Evolutionary conservation across 1,140 invertebrate species (phyloP), one percentile per base, ranked within the genome.

Genomic region (Atopsyche davidsoni): DNA sequence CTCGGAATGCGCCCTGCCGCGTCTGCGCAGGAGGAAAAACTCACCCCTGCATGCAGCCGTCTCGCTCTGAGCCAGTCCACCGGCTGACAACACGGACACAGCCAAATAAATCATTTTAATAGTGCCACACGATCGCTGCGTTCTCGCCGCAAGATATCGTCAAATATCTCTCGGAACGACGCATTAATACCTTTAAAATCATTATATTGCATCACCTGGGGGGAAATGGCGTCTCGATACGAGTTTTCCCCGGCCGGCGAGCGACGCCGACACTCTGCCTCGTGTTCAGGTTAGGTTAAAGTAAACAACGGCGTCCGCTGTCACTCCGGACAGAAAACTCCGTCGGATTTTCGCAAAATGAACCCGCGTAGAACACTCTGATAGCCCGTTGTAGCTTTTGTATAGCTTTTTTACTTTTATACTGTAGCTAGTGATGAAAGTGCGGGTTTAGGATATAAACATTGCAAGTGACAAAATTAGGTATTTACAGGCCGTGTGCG

Each of bases 21-120:
- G 23, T 10, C 34, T 18, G 24, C 24, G 16, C 42, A 4, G 3
- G 14, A 4, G 14, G 4, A 13, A 14, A 23, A 4, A 10, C 11
- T 7, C 38, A 16, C 22, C 4, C 13, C 14, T 38, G 9, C 16
- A 4, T 47, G 17, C 16, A 17, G 17, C 47, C 28, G 39, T 50
- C 47, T 35, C 47, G 24, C 28, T 42, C 31, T n/a, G 22, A 34
- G 39, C 19, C 40, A 48, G 28, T 47, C 45, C 39, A 46, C 40
- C 43, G 51, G 51, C 36, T 43, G 45, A 53, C 51, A 53, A 47
- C 46, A 40, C 51, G 46, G 47, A 11, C 18, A 32, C 18, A n/a
- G 10, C 18, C 35, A 25, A 47, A 53, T 53, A 53, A 53, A 53
- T 53, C 51, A 53, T 43, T 48, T 53, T 48, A 24, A 48, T 40